Evolutionary conservation across 1,140 invertebrate genomes (phyloP), one percentile per base, ranked within the genome.

Genomic region (Penaeus vannamei): DNA sequence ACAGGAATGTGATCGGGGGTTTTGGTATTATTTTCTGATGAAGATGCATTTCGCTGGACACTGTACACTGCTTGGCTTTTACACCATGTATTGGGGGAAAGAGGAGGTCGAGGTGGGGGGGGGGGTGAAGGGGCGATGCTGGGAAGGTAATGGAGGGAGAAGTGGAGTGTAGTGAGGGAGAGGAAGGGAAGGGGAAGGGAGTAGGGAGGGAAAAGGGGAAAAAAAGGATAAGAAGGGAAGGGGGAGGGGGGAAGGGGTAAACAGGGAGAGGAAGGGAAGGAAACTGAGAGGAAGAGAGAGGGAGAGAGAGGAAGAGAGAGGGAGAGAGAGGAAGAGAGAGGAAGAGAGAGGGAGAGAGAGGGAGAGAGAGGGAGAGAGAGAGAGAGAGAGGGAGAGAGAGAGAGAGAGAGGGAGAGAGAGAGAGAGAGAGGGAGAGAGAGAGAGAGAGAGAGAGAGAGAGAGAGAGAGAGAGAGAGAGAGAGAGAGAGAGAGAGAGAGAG

Each of bases 401-500:
- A 42, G n/a, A 42, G 46, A 12, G 22, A 59, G 22, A 1, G 17
- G 53, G 26, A 26, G 36, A 81, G 79, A 53, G 42, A 81, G 32
- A 46, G 79, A 53, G 42, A 53, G 36, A 53, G 79, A 2, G 79
- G n/a, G 26, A 22, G 42, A 53, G 42, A 0, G 79, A 81, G 42
- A 2, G 26, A 80, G 26, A 0, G 26, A 46, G 36, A 14, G 2
- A 26, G 14, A 17, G 26, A n/a, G 76, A 46, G 76, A 79, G 76
- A 1, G 53, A 36, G 42, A 1, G 19, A n/a, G 76, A 2, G 42
- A 77, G 32, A 23, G 26, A 77, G 20, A 77, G 46, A 77, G 46
- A 77, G 8, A 29, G 46, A 36, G 42, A 80, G 36, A 80, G 77
- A 80, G 77, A 42, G 77, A 80, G 77, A 80, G 77, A 80, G 77